phyloP scores from a whole-genome alignment of 2,797 vertebrate genomes.

The Orientallactaga sibirica region DNA sequence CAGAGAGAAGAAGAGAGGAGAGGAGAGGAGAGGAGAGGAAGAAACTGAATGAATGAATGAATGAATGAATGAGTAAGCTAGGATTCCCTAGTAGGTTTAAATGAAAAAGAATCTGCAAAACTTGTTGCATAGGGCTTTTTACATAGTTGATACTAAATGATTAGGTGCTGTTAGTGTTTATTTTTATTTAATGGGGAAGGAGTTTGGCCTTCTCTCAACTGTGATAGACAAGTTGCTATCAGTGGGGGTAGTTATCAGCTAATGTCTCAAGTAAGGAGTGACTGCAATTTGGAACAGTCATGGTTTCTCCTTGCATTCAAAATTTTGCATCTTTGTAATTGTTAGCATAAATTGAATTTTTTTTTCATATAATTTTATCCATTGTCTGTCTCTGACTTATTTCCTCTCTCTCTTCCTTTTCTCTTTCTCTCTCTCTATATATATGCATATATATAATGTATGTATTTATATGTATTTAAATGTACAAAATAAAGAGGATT shows the following conservation, averaged over 20 bases:
- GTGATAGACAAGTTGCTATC: not conserved
- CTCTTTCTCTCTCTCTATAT: no score
- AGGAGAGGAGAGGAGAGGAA: no score
- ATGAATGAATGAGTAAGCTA: not conserved
- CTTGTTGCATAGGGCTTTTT: not conserved
- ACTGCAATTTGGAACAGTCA: not conserved
- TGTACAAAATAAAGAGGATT: constrained; percentile 56
- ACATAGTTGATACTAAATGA: not conserved
- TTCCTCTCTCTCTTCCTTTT: not conserved
- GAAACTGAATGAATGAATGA: no score
- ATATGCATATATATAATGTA: no score
- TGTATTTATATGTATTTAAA: not conserved
- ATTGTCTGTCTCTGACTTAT: not conserved
- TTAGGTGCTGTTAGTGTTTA: not conserved
- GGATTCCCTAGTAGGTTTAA: constrained; percentile 7
- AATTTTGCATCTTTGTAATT: constrained; percentile 46
- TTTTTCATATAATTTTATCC: not conserved
- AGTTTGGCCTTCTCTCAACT: not conserved
- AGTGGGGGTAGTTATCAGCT: not conserved
- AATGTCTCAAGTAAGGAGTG: constrained; percentile 1
- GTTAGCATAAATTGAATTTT: constrained; percentile 39
- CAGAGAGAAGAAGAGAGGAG: no score
- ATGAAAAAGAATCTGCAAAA: not conserved
- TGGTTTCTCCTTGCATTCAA: constrained; percentile 38
- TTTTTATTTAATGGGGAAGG: not conserved